Base-by-base conservation (phyloP, 2,113 vertebrate genomes). In the Epinephelus moara region DNA sequence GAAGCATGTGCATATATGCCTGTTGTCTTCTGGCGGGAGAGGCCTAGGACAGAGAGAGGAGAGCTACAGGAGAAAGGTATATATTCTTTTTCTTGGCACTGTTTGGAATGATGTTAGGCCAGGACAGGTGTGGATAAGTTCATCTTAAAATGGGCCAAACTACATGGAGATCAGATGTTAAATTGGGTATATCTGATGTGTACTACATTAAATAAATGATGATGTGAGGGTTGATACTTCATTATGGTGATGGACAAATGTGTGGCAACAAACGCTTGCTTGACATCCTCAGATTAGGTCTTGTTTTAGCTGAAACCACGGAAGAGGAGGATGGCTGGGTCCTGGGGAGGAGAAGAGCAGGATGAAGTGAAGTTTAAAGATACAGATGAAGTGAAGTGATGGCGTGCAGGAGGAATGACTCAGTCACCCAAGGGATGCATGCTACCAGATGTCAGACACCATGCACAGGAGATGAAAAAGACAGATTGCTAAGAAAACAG, bases 221-320 rank as follows among this genome's bases (percentile, higher is more conserved):
- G 63, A 70, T 42, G 18, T 71, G 45, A 73, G 25, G 21, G 45
- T 30, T 33, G 19, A 62, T 18, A 14, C 50, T 75, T 70, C n/a
- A 61, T 69, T 45, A 62, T 17, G 50, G 18, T 14, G 68, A 70
- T 27, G n/a, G 67, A 69, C 45, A 78, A 80, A 75, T 47, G 23
- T 18, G 23, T 45, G 69, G 57, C 18, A 61, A 47, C 0, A 82
- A 86, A 75, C 40, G 66, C 69, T 78, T 53, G 84, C 75, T 74
- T 15, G 76, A 81, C 52, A 75, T 89, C 85, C 73, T 88, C 67
- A 55, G 81, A 85, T 88, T 88, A 92, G 84, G 68, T 93, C 85
- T 84, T 80, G 75, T 84, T 94, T 92, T 94, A 96, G 94, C 88
- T 94, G 95, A 95, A 96, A 88, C 95, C 95, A 68, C 95, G 93